Conservation (phyloP, 2,113 vertebrate species). For the Pedionomus torquatus region DNA sequence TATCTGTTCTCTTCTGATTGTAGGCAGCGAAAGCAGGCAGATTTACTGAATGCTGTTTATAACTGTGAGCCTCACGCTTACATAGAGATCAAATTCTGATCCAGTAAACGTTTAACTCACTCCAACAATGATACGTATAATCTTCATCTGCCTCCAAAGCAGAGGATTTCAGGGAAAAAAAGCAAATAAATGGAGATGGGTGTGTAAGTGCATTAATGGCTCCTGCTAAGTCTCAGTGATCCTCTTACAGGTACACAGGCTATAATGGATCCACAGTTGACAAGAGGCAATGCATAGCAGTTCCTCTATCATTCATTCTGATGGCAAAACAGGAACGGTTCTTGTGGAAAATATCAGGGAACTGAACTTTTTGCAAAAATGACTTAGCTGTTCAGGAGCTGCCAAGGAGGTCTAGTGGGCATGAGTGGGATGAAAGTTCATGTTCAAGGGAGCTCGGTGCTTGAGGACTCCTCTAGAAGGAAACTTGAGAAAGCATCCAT, state of each 20-base stretch:
- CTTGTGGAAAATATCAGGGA: background rate
- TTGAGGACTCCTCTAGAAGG: background rate
- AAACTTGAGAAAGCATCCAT: background rate
- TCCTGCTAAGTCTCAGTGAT: slow-evolving; percentile 33
- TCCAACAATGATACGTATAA: slow-evolving; percentile 4
- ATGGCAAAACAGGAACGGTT: background rate
- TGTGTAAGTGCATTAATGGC: background rate
- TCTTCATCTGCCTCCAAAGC: slow-evolving; percentile 15
- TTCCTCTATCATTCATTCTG: background rate
- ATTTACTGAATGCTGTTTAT: background rate
- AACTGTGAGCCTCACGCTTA: background rate
- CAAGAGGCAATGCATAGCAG: background rate
- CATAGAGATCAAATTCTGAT: slow-evolving; percentile 30
- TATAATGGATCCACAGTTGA: background rate
- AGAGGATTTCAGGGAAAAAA: background rate
- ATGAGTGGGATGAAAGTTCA: background rate
- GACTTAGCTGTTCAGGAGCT: background rate
- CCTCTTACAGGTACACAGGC: slow-evolving; percentile 34
- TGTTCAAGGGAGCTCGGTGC: background rate
- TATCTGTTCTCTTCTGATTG: slow-evolving; percentile 5
- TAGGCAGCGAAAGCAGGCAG: background rate
- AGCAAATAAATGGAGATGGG: background rate
- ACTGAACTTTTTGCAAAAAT: background rate
- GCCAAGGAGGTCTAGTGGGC: background rate
- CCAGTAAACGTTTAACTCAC: background rate